These are phyloP conservation scores for Acrocephalus arundinaceus DNA, from an alignment of 2,113 vertebrate species.

Conservation along the genomic window DNA sequence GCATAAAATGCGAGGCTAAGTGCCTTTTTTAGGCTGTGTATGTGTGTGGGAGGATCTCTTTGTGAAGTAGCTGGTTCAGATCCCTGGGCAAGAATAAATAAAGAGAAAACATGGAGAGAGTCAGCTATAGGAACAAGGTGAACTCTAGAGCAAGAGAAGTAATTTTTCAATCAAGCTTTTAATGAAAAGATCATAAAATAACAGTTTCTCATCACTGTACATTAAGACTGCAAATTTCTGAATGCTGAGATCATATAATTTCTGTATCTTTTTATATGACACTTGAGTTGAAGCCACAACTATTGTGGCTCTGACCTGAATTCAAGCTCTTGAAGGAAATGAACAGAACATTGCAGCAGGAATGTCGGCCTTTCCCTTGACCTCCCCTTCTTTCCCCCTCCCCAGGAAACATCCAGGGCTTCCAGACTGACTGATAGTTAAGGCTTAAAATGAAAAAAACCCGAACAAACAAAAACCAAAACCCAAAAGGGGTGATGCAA, in stretches of 20 bases:
- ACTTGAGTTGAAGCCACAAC: constrained; percentile 83
- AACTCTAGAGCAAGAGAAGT: not conserved
- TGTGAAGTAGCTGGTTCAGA: not conserved
- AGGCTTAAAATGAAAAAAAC: constrained; percentile 51
- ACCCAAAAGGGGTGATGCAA: not conserved
- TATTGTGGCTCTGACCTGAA: constrained; percentile 89
- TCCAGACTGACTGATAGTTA: constrained; percentile 44
- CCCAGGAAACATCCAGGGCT: constrained; percentile 69
- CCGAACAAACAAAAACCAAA: not conserved
- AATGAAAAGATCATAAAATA: constrained; percentile 99
- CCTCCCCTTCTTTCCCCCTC: not conserved
- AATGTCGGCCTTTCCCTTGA: constrained; percentile 76
- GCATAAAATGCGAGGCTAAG: not conserved
- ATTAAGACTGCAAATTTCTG: constrained; percentile 99
- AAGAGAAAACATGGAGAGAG: not conserved
- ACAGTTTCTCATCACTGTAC: constrained; percentile 98
- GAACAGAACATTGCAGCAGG: constrained; percentile 75
- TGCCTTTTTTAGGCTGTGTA: not conserved
- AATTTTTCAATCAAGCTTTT: constrained; percentile 97
- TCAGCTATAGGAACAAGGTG: not conserved
- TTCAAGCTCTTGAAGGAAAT: constrained; percentile 84
- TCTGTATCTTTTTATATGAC: constrained; percentile 85
- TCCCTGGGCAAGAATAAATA: not conserved
- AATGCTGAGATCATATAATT: constrained; percentile 90
- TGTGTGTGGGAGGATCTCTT: not conserved